Evolutionary conservation across 2,888 invertebrate species (phyloP).

Genomic region (Mythimna pallens): DNA sequence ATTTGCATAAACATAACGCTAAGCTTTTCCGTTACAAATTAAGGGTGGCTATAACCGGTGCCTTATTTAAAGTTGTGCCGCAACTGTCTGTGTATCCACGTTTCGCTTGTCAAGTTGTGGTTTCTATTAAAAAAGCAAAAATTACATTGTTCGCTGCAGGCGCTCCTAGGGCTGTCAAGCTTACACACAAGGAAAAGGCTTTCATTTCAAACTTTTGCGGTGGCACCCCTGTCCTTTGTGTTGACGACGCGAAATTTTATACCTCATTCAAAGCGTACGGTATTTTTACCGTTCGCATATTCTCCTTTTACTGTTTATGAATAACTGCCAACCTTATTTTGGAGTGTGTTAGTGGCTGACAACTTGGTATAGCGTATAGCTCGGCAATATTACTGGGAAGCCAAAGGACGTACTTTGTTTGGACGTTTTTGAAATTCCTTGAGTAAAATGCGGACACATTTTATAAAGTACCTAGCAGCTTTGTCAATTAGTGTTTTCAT

Average conservation of each 20-base stretch:
- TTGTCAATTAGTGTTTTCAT: slow-evolving; percentile 9
- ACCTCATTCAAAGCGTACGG: slow-evolving; percentile 68
- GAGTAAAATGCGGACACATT: slow-evolving; percentile 23
- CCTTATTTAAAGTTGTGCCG: slow-evolving; percentile 65
- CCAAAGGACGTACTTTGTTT: slow-evolving; percentile 35
- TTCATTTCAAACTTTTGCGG: slow-evolving; percentile 73
- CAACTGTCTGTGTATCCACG: slow-evolving; percentile 67
- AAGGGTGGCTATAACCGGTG: slow-evolving; percentile 62
- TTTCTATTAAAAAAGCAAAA: slow-evolving; percentile 75
- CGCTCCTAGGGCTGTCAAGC: slow-evolving; percentile 71
- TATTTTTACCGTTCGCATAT: slow-evolving; percentile 64
- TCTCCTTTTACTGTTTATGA: slow-evolving; percentile 55
- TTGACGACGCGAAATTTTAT: slow-evolving; percentile 71
- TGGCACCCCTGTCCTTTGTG: slow-evolving; percentile 70
- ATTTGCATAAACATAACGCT: slow-evolving; percentile 52
- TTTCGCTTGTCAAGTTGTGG: slow-evolving; percentile 70
- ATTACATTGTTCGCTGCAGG: slow-evolving; percentile 73
- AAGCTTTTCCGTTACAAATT: slow-evolving; percentile 62
- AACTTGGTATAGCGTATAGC: slow-evolving; percentile 37
- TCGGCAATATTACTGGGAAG: slow-evolving; percentile 46
- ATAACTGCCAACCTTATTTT: slow-evolving; percentile 66
- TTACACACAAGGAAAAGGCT: slow-evolving; percentile 65
- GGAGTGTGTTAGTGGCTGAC: slow-evolving; percentile 59
- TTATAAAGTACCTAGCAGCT: background rate
- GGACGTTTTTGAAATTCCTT: slow-evolving; percentile 40